Conservation (phyloP, 2,888 invertebrate genomes). For the Meliscaeva auricollis region DNA sequence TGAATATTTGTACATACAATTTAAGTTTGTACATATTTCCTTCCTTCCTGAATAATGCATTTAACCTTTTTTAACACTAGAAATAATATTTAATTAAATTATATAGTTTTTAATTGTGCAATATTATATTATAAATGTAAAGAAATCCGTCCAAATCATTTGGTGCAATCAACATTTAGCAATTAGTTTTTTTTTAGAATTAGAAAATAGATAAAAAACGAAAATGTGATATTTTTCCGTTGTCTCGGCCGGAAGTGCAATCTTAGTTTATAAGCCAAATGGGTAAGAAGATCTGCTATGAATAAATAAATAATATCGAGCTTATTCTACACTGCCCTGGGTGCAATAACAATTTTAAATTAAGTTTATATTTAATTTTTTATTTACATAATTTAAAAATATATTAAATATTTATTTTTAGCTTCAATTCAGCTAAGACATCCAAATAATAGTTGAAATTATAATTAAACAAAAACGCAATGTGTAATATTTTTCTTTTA, state of each 20-base stretch:
- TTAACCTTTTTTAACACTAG: neutral
- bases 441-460: constrained; percentile 67
- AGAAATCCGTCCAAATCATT: constrained; percentile 63
- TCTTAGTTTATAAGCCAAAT: constrained; percentile 78
- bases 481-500: too few species aligned
- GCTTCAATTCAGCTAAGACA: constrained; percentile 74
- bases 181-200: constrained; percentile 8
- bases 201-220: constrained; percentile 50
- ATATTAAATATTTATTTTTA: constrained; percentile 59
- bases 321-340: neutral
- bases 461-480: constrained; percentile 16
- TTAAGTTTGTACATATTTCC: constrained; percentile 3
- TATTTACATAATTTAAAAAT: constrained; percentile 6
- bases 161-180: constrained; percentile 60
- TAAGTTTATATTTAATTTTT: constrained; percentile 49
- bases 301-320: neutral
- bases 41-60: neutral
- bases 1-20: neutral
- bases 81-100: constrained; percentile 12
- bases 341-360: constrained; percentile 54
- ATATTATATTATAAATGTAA: constrained; percentile 42
- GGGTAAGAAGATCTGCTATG: constrained; percentile 18
- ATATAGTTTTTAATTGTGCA: constrained; percentile 40
- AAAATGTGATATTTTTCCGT: constrained; percentile 84
- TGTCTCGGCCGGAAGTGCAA: constrained; percentile 84